Evolutionary conservation across 2,888 invertebrate species (phyloP), one percentile per base, ranked within the genome.

Genomic region (Ornithoptera alexandrae): DNA sequence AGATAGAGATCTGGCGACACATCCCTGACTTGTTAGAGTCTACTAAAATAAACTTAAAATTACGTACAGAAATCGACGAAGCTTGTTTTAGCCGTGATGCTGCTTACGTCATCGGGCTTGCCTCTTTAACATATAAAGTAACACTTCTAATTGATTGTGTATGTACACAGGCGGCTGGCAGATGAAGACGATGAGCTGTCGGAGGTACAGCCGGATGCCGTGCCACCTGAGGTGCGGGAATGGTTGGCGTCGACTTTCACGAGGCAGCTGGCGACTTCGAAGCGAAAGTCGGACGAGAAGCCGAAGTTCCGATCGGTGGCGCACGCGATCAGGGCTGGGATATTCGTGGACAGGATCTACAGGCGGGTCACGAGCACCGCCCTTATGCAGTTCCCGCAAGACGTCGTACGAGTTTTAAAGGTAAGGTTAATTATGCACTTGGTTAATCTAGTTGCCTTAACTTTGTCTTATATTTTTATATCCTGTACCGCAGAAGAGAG

Each of bases 201-300:
- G 61, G 98, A 98, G 88, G 98, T 98, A 69, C 98, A 98, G 82
- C 98, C 98, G 68, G 98, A 98, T 86, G 97, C 98, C 17, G 98
- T 98, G 65, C 98, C 98, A 58, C 97, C 97, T 72, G 98, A 98
- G 88, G 98, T 98, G 60, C 95, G 98, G 77, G 98, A 98, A 89
- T 98, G 98, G 98, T 93, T 98, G 86, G 98, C 98, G 71, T 97
- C 98, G 72, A 98, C 98, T 62, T 98, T 98, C 92, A 99, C 98
- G 56, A 94, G 98, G 75, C 97, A 97, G 87, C 93, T 96, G 90
- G 96, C 95, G 72, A 96, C 96, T 71, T 95, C 96, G 69, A 94
- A 96, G 76, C 94, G 95, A 81, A 95, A 94, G 88, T 94, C 94
- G 50, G 96, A 96, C 80, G 96, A 96, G 86, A 96, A 96, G 83